Base-by-base conservation (phyloP, 2,113 vertebrate genomes). In the Cinclus mexicanus region DNA sequence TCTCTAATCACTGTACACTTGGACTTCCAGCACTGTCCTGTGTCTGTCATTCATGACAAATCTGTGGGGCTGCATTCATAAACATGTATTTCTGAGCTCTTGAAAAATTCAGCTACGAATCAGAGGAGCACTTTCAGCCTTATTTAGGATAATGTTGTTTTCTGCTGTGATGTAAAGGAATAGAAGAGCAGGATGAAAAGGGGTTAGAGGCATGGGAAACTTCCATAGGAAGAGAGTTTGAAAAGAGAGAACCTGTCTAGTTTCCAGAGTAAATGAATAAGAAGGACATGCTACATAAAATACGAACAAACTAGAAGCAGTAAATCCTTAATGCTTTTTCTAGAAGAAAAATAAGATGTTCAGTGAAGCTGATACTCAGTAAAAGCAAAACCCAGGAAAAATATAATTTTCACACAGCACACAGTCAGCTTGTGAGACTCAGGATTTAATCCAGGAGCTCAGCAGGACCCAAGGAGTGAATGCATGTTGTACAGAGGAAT, bases 401-500 rank as follows among this genome's bases (percentile, higher is more conserved):
- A n/a, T 4, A 15, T 44, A 1, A 4, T 55, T 84, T 91, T 78
- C 44, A 49, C 44, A 44, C 14, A 65, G 42, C 23, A 47, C 14
- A 56, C 16, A 68, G 55, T n/a, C 50, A 74, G 44, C 15, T 63
- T 52, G 14, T 4, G 44, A 55, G 44, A 63, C 35, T 89, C 22
- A 4, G 21, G 41, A 37, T 50, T 55, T 50, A 50, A 53, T 52
- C 14, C 10, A 55, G 56, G 59, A 92, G 68, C 60, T 63, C 56
- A n/a, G 55, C 53, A 72, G 67, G 60, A 50, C 55, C 31, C 35
- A 57, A 24, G 35, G 42, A 88, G 2, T 17, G 22, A 49, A 26
- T 12, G 8, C 0, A 0, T 21, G 12, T 15, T 55, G 26, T 60
- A 50, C 6, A 49, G 56, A 33, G 11, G 10, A 63, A 11, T 47